phyloP scores from a whole-genome alignment of 2,888 invertebrate genomes.

The Torymus texanus region DNA sequence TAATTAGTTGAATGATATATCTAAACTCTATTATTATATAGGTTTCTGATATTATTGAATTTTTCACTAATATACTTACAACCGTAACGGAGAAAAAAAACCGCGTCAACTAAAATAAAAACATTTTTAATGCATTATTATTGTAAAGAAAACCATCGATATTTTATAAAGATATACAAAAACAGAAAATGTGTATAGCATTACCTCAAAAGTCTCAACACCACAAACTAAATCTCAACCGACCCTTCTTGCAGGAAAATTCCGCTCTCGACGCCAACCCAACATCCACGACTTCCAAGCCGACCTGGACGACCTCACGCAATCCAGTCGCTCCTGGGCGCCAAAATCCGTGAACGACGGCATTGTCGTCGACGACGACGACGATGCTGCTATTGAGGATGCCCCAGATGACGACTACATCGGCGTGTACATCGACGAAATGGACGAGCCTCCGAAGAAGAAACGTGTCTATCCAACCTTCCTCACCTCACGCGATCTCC shows the following conservation, averaged over 20 bases:
- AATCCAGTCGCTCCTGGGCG: slow-evolving; percentile 62
- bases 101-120: too few species aligned
- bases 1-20: too few species aligned
- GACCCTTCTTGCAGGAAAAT: not conserved
- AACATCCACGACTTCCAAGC: slow-evolving; percentile 67
- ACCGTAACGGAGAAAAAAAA: too few species aligned
- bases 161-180: too few species aligned
- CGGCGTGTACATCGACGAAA: slow-evolving; percentile 66
- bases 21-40: too few species aligned
- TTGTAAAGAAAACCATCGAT: too few species aligned
- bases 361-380: not conserved
- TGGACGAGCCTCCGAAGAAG: slow-evolving; percentile 62
- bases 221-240: not conserved
- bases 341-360: slow-evolving; percentile 41
- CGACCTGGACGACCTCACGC: slow-evolving; percentile 64
- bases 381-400: not conserved
- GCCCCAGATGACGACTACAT: slow-evolving; percentile 65
- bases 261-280: slow-evolving; percentile 59
- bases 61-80: too few species aligned
- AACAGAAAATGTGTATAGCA: too few species aligned
- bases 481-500: slow-evolving; percentile 57
- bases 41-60: too few species aligned
- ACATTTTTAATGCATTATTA: too few species aligned
- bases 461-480: slow-evolving; percentile 53
- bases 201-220: too few species aligned